A percentile compares a stretch with the other conserved stretches of the same genome.
phyloP scores from a whole-genome alignment of 2,797 vertebrate species.

The Apodemus agrarius region DNA sequence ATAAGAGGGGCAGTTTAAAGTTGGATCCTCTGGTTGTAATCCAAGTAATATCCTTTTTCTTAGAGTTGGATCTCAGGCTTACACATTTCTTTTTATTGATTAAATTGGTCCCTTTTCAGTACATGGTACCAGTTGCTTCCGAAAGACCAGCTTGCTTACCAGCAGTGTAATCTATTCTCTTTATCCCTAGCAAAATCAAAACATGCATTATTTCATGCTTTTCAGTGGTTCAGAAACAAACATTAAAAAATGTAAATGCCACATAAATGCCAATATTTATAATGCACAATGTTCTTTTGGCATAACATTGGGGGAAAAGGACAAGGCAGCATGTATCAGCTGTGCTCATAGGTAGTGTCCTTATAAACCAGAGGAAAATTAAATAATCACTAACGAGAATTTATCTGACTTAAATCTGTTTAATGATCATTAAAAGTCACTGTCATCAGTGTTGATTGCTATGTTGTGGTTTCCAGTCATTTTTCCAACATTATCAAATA shows the following conservation, averaged over 20 bases:
- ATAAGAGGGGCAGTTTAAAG: conserved; percentile 53
- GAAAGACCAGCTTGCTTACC: conserved; percentile 34
- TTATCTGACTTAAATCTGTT: conserved; percentile 28
- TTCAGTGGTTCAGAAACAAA: conserved; percentile 47
- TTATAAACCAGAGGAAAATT: not conserved
- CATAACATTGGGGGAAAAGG: not conserved
- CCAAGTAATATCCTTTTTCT: not conserved
- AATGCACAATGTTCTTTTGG: not conserved
- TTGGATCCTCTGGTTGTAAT: not conserved
- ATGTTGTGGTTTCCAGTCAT: not conserved
- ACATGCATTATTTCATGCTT: not conserved
- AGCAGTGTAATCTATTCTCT: conserved; percentile 37
- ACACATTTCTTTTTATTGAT: conserved; percentile 65
- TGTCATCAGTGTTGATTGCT: conserved; percentile 31
- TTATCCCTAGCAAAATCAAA: conserved; percentile 53
- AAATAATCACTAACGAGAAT: not conserved
- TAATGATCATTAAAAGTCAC: conserved; percentile 24
- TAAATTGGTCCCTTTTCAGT: conserved; percentile 60
- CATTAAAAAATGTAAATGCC: not conserved
- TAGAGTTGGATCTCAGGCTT: conserved; percentile 58
- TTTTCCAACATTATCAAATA: not conserved
- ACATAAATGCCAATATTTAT: conserved; percentile 40
- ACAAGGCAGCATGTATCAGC: not conserved
- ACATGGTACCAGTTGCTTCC: conserved; percentile 47
- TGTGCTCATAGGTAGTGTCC: conserved; percentile 42